Evolutionary conservation across 2,113 vertebrate genomes (phyloP).

Genomic region (Onychorhynchus coronatus): DNA sequence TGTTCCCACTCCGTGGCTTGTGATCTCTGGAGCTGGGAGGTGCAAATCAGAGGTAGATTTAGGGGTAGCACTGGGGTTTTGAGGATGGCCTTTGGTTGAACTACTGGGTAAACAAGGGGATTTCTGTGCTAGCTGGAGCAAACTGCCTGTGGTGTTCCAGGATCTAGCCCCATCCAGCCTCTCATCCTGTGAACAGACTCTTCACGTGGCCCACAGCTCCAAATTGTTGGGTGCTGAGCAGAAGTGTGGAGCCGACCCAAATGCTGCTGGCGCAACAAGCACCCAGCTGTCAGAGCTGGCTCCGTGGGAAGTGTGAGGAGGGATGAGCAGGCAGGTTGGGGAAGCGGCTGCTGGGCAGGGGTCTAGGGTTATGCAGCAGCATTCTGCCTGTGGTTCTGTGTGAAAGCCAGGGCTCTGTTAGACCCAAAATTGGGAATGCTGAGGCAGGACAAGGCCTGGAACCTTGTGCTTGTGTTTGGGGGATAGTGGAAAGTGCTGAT

Average conservation of each 20-base stretch:
- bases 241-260: constrained; percentile 56
- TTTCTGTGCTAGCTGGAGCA: constrained; percentile 43
- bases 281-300: constrained; percentile 48
- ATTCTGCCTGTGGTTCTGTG: neutral
- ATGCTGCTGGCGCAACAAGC: constrained; percentile 42
- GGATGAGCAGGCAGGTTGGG: constrained; percentile 3
- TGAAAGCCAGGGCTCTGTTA: neutral
- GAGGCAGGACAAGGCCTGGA: neutral
- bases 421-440: neutral
- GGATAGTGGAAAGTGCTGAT: neutral
- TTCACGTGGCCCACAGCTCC: constrained; percentile 55
- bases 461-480: neutral
- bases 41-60: neutral
- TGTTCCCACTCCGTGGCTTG: neutral
- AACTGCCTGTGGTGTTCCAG: neutral
- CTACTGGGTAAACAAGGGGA: constrained; percentile 34
- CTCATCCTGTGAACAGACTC: constrained; percentile 28
- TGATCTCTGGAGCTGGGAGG: neutral
- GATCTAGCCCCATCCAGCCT: constrained; percentile 6
- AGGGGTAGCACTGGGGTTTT: neutral
- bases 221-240: constrained; percentile 67
- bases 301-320: constrained; percentile 32
- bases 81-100: neutral
- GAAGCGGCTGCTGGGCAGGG: neutral
- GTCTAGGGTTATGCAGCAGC: neutral